Conservation (phyloP, 2,888 invertebrate species). For the Spisula solida region DNA sequence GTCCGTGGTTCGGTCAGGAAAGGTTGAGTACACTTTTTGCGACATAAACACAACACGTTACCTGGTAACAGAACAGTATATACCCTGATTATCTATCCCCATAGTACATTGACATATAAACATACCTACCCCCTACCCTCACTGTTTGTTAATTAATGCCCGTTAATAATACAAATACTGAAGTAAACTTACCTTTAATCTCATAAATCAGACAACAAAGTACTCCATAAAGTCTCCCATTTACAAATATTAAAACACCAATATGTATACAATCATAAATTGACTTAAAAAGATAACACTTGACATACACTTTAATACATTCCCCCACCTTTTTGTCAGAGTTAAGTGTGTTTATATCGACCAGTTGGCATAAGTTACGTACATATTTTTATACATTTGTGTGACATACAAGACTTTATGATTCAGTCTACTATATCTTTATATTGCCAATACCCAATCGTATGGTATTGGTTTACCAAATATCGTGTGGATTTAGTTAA, state of each 20-base stretch:
- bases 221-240: background rate
- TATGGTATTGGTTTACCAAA: slow-evolving; percentile 47
- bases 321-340: slow-evolving; percentile 12
- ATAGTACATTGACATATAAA: background rate
- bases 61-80: background rate
- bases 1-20: no score
- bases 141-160: background rate
- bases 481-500: slow-evolving; percentile 16
- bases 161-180: background rate
- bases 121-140: background rate
- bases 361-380: slow-evolving; percentile 43
- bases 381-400: slow-evolving; percentile 38
- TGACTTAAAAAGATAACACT: slow-evolving; percentile 21
- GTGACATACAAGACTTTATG: slow-evolving; percentile 38
- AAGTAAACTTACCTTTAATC: slow-evolving; percentile 21
- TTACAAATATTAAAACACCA: slow-evolving; percentile 11
- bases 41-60: background rate
- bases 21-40: background rate
- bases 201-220: background rate
- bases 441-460: slow-evolving; percentile 47
- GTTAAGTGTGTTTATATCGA: slow-evolving; percentile 40
- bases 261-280: slow-evolving; percentile 32
- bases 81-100: background rate
- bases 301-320: background rate
- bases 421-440: slow-evolving; percentile 42